phyloP scores from a whole-genome alignment of 2,797 vertebrate species.

The Macrochelys suwanniensis region DNA sequence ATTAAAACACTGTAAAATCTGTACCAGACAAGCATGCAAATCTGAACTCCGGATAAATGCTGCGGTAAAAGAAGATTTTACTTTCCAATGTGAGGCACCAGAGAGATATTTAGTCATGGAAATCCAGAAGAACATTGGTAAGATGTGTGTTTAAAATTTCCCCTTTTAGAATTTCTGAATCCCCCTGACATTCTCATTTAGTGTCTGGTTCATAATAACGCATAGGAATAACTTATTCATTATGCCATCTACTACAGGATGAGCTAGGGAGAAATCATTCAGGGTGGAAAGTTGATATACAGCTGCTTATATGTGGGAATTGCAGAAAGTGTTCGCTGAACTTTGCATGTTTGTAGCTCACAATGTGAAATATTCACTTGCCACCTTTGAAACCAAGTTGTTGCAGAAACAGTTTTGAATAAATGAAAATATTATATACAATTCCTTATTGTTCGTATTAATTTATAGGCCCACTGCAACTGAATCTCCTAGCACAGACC shows the following conservation, averaged over 20 bases:
- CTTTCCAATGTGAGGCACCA: slow-evolving; percentile 76
- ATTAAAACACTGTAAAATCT: slow-evolving; percentile 42
- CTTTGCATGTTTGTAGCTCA: neutral
- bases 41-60: slow-evolving; percentile 58
- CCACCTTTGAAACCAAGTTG: neutral
- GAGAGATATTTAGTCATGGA: slow-evolving; percentile 76
- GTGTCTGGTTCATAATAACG: neutral
- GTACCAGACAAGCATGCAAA: fast-evolving
- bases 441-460: neutral
- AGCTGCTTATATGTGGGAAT: neutral
- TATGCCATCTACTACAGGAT: neutral
- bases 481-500: neutral
- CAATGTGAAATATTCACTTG: neutral
- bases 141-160: neutral
- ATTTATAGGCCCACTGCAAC: neutral
- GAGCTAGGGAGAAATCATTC: neutral
- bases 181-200: neutral
- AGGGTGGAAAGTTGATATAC: neutral
- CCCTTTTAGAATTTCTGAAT: neutral
- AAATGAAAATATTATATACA: neutral
- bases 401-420: neutral
- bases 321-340: neutral
- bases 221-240: neutral
- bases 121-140: slow-evolving; percentile 81
- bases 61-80: slow-evolving; percentile 60